A percentile compares a stretch with the other conserved stretches of the same genome.
phyloP scores from a whole-genome alignment of 2,797 vertebrate species.

The Anolis apletophallus region DNA sequence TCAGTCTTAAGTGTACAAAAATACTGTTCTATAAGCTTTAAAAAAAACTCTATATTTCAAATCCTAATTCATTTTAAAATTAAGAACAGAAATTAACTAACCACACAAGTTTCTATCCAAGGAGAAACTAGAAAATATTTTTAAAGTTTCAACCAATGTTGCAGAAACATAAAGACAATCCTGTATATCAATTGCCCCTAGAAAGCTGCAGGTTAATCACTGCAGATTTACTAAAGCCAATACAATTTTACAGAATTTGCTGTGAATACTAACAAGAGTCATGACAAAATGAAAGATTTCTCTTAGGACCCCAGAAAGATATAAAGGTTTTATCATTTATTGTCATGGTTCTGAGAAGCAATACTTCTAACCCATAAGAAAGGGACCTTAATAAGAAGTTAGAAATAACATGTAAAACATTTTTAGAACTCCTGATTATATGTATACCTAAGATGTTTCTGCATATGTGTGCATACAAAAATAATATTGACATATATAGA shows the following conservation, averaged over 20 bases:
- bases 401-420: background rate
- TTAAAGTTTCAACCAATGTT: background rate
- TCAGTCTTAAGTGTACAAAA: background rate
- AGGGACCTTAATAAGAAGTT: background rate
- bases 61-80: too few species aligned
- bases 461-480: too few species aligned
- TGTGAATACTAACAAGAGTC: slow-evolving; percentile 16
- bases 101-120: background rate
- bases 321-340: background rate
- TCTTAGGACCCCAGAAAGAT: background rate
- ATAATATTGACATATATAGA: too few species aligned
- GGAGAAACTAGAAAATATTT: background rate
- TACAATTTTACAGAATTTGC: slow-evolving; percentile 11
- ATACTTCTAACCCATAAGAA: background rate
- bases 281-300: background rate
- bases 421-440: background rate
- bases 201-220: slow-evolving; percentile 46
- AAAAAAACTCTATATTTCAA: background rate
- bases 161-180: background rate
- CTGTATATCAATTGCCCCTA: background rate
- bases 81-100: background rate
- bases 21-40: background rate
- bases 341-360: background rate
- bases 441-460: background rate
- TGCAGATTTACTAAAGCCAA: slow-evolving; percentile 22